Evolutionary conservation across 2,113 vertebrate genomes (phyloP), one percentile per base, ranked within the genome.

Genomic region (Macaca fascicularis): DNA sequence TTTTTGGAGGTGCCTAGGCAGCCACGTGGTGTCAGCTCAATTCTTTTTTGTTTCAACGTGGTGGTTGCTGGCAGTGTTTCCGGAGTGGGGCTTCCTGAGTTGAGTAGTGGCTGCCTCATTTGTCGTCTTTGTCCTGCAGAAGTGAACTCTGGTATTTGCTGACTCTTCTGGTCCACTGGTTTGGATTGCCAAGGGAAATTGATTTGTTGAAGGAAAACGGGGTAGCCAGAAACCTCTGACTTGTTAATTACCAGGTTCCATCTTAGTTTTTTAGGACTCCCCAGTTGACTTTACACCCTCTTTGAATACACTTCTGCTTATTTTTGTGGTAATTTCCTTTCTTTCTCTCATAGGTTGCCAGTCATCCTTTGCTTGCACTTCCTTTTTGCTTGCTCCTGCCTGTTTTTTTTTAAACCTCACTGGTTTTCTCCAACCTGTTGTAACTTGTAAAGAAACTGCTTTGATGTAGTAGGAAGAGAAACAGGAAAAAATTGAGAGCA

Each of bases 41-140:
- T 98, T 90, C 52, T 64, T 96, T 98, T 98, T 97, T 98, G 96
- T 97, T 98, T 96, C 84, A 87, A 38, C 40, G 61, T 96, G 93
- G 81, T 94, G 40, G 61, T 78, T 81, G 64, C 82, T 96, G 97
- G 96, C 95, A 96, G 89, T 74, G 94, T 96, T 94, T 97, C 72
- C 87, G 78, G 27, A 1, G 75, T 82, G 89, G n/a, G 82, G 74
- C 86, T 48, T 96, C 40, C 43, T 82, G 82, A 55, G 57, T n/a
- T 82, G 82, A 55, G 50, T n/a, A 55, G 52, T 55, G 67, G 57
- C 70, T 92, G 22, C 52, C 90, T 87, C 9, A 0, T 64, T 84
- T 93, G 25, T 52, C 75, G 82, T 80, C 61, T 0, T 3, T 96
- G 79, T 92, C 81, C 80, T 97, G 48, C 52, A 85, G 64, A 96